Evolutionary conservation across 2,797 vertebrate genomes (phyloP).

Genomic region (Sebastes minor): DNA sequence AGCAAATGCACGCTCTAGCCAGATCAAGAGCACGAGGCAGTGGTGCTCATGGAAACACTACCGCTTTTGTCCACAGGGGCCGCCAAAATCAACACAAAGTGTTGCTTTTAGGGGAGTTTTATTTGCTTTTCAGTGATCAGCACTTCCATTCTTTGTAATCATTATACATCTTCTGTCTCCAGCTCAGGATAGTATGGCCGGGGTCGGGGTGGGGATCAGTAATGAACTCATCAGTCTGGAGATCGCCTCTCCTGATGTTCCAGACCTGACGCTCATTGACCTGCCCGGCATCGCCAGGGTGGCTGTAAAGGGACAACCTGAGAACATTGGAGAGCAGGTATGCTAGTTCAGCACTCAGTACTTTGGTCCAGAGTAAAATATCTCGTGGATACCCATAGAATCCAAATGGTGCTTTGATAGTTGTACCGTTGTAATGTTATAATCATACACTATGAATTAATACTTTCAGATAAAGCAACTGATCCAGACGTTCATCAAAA

Average conservation of each 20-base stretch:
- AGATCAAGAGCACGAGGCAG: too few relatives aligned
- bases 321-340: slow-evolving; percentile 88
- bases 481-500: slow-evolving; percentile 83
- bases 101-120: too few relatives aligned
- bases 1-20: too few relatives aligned
- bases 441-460: background rate
- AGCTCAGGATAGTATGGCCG: slow-evolving; percentile 81
- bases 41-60: too few relatives aligned
- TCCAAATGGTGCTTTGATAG: background rate
- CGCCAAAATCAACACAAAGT: too few relatives aligned
- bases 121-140: background rate
- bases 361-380: too few relatives aligned
- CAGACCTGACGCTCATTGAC: slow-evolving; percentile 91
- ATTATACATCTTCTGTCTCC: background rate
- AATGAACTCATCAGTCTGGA: slow-evolving; percentile 87
- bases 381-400: too few relatives aligned
- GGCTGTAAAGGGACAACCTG: slow-evolving; percentile 86
- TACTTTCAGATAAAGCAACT: slow-evolving; percentile 84
- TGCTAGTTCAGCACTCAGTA: background rate
- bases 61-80: too few relatives aligned
- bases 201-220: slow-evolving; percentile 80
- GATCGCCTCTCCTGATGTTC: slow-evolving; percentile 85
- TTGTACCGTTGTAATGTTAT: background rate
- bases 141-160: background rate
- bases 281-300: slow-evolving; percentile 90